phyloP scores from a whole-genome alignment of 2,888 invertebrate species.

The Andrena bucephala region DNA sequence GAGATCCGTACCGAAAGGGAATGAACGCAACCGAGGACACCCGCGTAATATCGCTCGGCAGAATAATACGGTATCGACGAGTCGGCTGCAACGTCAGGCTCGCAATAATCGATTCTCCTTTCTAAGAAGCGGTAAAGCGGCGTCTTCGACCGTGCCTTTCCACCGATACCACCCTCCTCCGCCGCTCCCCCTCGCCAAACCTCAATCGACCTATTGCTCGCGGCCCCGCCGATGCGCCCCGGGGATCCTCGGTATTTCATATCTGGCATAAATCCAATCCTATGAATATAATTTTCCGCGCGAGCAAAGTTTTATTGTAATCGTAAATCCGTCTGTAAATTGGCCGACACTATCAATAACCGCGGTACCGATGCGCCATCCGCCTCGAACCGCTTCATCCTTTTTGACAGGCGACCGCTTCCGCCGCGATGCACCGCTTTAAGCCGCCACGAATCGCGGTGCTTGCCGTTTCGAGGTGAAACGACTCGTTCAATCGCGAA shows the following conservation, averaged over 20 bases:
- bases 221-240: slow-evolving; percentile 26
- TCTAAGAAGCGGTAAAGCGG: slow-evolving; percentile 56
- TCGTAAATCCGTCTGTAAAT: slow-evolving; percentile 84
- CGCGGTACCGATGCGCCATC: slow-evolving; percentile 63
- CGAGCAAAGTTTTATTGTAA: slow-evolving; percentile 84
- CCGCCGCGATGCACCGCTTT: neutral
- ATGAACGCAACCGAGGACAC: slow-evolving; percentile 24
- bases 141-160: slow-evolving; percentile 49
- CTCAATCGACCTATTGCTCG: slow-evolving; percentile 45
- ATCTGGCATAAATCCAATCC: slow-evolving; percentile 84
- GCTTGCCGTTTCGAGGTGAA: slow-evolving; percentile 8
- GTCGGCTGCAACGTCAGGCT: slow-evolving; percentile 51
- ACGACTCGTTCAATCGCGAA: slow-evolving; percentile 1
- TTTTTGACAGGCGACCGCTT: slow-evolving; percentile 27
- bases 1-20: neutral
- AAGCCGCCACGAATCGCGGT: neutral
- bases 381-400: slow-evolving; percentile 26
- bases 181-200: neutral
- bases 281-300: slow-evolving; percentile 84
- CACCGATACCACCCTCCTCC: slow-evolving; percentile 35
- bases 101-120: slow-evolving; percentile 68
- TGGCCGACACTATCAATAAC: slow-evolving; percentile 82
- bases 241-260: slow-evolving; percentile 79
- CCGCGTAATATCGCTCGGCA: slow-evolving; percentile 43
- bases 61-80: slow-evolving; percentile 59